A percentile compares a stretch with the other conserved stretches of the same genome.
Conservation (phyloP, 2,797 vertebrate genomes). For the Pseudopleuronectes americanus region DNA sequence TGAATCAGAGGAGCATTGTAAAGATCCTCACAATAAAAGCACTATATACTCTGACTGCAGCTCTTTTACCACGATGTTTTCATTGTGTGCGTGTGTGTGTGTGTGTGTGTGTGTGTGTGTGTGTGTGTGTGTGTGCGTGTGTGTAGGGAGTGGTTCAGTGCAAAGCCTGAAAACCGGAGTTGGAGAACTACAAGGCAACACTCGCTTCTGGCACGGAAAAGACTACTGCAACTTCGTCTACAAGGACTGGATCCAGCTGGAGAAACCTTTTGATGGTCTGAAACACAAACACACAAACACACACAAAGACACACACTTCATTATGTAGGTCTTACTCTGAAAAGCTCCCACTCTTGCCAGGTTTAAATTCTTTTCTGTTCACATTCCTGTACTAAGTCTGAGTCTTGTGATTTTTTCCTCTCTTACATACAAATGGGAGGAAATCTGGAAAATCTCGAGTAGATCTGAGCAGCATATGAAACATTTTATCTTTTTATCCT, state of each 20-base stretch:
- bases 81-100: neutral
- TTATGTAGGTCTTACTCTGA: neutral
- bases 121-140: conserved; percentile 17
- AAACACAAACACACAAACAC: neutral
- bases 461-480: neutral
- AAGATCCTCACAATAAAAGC: neutral
- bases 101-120: conserved; percentile 1
- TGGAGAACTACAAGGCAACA: conserved; percentile 92
- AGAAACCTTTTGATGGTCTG: conserved; percentile 97
- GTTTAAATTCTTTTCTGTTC: neutral
- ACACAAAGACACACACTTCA: neutral
- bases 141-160: conserved; percentile 87
- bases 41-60: neutral
- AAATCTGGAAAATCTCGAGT: conserved; percentile 25
- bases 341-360: neutral
- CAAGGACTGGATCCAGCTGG: conserved; percentile 97
- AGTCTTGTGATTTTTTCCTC: neutral
- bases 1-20: neutral
- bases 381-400: neutral
- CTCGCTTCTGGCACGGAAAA: conserved; percentile 97
- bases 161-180: conserved; percentile 90
- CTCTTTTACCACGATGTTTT: neutral
- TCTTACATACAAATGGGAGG: conserved; percentile 6
- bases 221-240: conserved; percentile 99
- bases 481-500: neutral